These are phyloP conservation scores for Pipistrellus kuhlii DNA, from an alignment of 2,797 vertebrate genomes.

Conservation along the genomic window DNA sequence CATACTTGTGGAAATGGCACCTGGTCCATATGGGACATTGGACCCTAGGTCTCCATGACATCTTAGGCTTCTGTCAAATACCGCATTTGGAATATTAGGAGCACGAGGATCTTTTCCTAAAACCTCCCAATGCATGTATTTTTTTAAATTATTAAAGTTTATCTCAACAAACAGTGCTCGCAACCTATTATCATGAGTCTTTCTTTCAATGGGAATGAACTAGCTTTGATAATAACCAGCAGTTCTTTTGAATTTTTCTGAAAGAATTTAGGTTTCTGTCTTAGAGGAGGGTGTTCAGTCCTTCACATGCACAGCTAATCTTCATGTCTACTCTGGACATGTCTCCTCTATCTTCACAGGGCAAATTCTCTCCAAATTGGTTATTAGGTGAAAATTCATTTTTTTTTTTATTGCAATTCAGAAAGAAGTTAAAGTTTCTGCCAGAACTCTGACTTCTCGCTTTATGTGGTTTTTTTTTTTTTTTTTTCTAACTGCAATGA, in stretches of 20 bases:
- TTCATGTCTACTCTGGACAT: conserved; percentile 28
- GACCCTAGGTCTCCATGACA: not conserved
- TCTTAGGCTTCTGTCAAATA: not conserved
- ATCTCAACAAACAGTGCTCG: not conserved
- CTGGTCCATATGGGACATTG: not conserved
- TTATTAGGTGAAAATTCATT: conserved; percentile 17
- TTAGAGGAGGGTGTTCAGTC: not conserved
- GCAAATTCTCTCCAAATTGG: conserved; percentile 20
- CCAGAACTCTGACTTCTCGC: not conserved
- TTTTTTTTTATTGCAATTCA: conserved; percentile 30
- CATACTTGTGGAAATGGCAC: not conserved
- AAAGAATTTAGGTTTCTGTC: conserved; percentile 44
- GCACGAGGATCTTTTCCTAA: not conserved
- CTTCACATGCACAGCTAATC: not conserved
- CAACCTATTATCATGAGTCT: not conserved
- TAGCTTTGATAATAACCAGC: not conserved
- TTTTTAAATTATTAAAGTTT: conserved; percentile 25
- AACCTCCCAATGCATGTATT: not conserved
- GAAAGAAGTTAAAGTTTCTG: conserved; percentile 28
- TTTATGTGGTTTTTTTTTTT: not conserved
- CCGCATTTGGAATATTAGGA: not conserved
- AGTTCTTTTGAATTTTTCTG: conserved; percentile 24
- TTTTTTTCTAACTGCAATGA: not conserved
- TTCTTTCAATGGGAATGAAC: conserved; percentile 6
- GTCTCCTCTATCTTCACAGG: not conserved